Evolutionary conservation across 2,888 invertebrate species (phyloP), one percentile per base, ranked within the genome.

Genomic region (Spodoptera littoralis): DNA sequence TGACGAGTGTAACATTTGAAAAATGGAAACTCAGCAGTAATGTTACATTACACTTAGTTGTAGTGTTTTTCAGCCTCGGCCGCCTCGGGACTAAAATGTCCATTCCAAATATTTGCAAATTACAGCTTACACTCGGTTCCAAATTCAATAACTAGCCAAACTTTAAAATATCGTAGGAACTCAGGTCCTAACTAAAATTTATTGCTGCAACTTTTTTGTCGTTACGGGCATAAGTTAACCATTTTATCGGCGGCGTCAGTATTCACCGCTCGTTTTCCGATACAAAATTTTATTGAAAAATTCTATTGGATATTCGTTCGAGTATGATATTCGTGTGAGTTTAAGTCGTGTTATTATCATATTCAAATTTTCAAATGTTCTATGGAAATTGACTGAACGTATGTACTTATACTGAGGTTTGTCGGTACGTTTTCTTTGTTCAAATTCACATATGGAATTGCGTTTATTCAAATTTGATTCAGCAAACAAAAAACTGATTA

Each of bases 61-160:
- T 18, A 18, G 18, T 18, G 27, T 27, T 27, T 27, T 3, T 27
- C 5, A 4, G 27, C 3, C 3, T 44, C 49, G 11, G 59, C 53
- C 42, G 49, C 55, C 54, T 24, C 11, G 57, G 41, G 56, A 64
- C 47, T 61, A 50, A 18, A 73, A 54, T 70, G 60, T 54, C 59
- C 24, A 27, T 64, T 49, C 46, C 8, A 58, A 63, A 76, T 62
- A 73, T 58, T 60, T 70, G 54, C 47, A 52, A 50, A 57, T 57
- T 58, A 58, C 47, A 56, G 73, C 54, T 54, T 46, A 57, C 47
- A 36, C 13, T 44, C 42, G 59, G 46, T 61, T 24, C 50, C 58
- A 77, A 79, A 80, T 81, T 82, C 80, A 85, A 85, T 83, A 84
- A 82, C 81, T 70, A 79, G 68, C 50, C 52, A 44, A 81, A 84